Evolutionary conservation across 2,888 invertebrate species (phyloP).

Genomic region (Orthosia gothica): DNA sequence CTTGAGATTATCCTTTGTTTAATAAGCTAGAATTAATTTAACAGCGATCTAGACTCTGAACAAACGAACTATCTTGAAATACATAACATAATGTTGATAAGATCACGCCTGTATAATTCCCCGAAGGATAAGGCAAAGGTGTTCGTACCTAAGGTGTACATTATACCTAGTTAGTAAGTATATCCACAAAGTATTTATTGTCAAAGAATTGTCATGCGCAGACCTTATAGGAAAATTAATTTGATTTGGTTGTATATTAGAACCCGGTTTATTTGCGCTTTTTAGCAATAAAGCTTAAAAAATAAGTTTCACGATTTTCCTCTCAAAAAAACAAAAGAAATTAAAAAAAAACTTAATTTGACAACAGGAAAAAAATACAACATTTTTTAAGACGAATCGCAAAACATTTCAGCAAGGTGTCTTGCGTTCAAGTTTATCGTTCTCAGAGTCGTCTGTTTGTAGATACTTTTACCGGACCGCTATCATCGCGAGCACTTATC

Average conservation of each 20-base stretch:
- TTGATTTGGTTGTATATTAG: background rate
- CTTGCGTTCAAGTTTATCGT: slow-evolving; percentile 33
- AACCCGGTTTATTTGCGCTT: no score
- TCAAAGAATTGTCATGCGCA: no score
- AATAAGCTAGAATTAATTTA: background rate
- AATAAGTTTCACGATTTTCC: no score
- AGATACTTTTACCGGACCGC: slow-evolving; percentile 25
- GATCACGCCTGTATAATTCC: no score
- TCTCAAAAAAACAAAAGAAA: background rate
- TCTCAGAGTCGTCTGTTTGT: slow-evolving; percentile 36
- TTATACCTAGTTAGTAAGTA: no score
- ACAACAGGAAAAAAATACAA: background rate
- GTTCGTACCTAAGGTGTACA: no score
- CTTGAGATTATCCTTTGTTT: background rate
- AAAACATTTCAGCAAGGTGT: slow-evolving; percentile 12
- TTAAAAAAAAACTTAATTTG: background rate
- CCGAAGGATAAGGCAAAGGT: no score
- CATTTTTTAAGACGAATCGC: background rate
- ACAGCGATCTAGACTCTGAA: background rate
- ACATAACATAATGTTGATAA: background rate
- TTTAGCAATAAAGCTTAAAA: no score
- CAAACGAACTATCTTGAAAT: no score
- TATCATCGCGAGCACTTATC: slow-evolving; percentile 61
- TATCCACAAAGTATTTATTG: no score
- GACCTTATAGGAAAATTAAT: background rate